Conservation (phyloP, 2,888 invertebrate genomes). For the Tetranychus piercei region DNA sequence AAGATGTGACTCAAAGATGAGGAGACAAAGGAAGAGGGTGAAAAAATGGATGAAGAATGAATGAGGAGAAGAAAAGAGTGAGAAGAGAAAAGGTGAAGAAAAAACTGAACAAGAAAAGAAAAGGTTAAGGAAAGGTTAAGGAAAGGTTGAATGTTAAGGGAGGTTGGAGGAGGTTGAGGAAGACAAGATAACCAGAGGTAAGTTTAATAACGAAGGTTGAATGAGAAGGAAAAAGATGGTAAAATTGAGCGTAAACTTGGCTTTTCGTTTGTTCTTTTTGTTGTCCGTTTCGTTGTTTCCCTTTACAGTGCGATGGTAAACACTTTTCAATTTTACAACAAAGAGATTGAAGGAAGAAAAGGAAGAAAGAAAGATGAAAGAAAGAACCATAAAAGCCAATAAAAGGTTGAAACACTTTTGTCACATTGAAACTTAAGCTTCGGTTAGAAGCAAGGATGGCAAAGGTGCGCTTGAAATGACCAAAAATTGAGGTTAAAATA, state of each 20-base stretch:
- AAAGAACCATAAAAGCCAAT: too few species aligned
- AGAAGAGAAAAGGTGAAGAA: neutral
- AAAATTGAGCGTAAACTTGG: neutral
- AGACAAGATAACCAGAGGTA: too few species aligned
- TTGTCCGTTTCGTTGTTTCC: neutral
- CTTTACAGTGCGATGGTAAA: neutral
- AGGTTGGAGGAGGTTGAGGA: neutral
- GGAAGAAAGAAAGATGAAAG: neutral
- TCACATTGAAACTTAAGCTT: too few species aligned
- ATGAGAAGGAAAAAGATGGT: neutral
- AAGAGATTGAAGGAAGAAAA: neutral
- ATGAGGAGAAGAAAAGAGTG: neutral
- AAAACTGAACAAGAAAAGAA: neutral
- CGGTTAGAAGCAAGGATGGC: too few species aligned
- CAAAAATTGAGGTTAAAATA: too few species aligned
- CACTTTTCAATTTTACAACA: neutral
- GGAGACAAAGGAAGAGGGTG: neutral
- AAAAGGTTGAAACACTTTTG: too few species aligned
- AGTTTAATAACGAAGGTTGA: neutral
- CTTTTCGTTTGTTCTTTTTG: neutral
- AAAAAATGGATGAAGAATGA: conserved; percentile 8
- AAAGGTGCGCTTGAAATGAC: too few species aligned
- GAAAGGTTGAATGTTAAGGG: too few species aligned
- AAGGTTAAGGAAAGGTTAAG: neutral
- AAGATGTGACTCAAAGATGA: neutral